Conservation (phyloP, 2,888 invertebrate genomes). For the Drosophila setosimentum region DNA sequence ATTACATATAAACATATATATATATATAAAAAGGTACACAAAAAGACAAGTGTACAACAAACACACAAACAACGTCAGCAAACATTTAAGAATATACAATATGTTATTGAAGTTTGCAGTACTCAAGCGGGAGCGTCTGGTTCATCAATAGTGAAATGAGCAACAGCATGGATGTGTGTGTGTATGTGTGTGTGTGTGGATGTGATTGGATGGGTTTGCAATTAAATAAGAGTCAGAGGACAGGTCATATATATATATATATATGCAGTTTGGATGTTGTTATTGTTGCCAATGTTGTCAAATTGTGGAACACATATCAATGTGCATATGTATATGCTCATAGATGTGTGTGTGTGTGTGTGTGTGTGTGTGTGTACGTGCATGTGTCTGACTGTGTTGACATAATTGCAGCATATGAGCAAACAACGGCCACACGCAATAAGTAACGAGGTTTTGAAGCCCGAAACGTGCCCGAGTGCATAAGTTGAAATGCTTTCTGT, state of each 20-base stretch:
- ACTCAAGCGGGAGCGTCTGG: constrained; percentile 16
- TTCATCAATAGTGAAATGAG: background rate
- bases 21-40: constrained; percentile 13
- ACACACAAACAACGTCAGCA: constrained; percentile 12
- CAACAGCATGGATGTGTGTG: background rate
- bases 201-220: constrained; percentile 23
- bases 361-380: constrained; percentile 2
- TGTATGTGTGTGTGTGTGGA: constrained; percentile 10
- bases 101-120: constrained; percentile 44
- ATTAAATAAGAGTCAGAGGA: constrained; percentile 45
- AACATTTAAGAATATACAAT: constrained; percentile 61
- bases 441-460: constrained; percentile 58
- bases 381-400: constrained; percentile 36
- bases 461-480: constrained; percentile 69
- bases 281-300: constrained; percentile 63
- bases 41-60: background rate
- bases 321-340: background rate
- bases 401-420: constrained; percentile 61
- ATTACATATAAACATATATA: background rate
- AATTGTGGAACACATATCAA: constrained; percentile 19
- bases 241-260: constrained; percentile 13
- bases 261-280: constrained; percentile 20
- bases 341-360: constrained; percentile 2
- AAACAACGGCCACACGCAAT: constrained; percentile 54
- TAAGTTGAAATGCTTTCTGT: constrained; percentile 17